Evolutionary conservation across 2,888 invertebrate genomes (phyloP), one percentile per base, ranked within the genome.

Genomic region (Coronaproctus castanopsis): DNA sequence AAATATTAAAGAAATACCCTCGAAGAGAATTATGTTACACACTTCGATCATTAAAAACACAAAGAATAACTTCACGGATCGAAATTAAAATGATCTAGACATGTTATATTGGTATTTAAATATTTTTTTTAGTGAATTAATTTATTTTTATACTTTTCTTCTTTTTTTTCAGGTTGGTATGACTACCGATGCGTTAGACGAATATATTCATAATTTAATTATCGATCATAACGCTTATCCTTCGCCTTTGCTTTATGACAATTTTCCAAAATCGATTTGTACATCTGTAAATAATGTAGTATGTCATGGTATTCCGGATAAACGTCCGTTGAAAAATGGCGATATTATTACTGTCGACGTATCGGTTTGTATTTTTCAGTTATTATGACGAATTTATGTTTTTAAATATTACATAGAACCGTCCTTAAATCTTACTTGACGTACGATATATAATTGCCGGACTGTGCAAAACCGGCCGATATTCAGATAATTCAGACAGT

Each of bases 251-350:
- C 79, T 83, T 67, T 95, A 95, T 69, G 79, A 77, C 60, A 80
- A 82, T 1, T 93, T 84, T 68, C 90, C 90, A 1, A 92, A 92
- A 69, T 91, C 91, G 62, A 78, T 89, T 2, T 92, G 92, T 69
- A 92, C 92, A 0, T 88, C 90, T 20, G 82, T 92, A 0, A 93
- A 93, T 70, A 88, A 91, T 74, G 84, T 92, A 0, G 86, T 83
- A 21, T 90, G 89, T 65, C 93, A 95, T 75, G 95, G 93, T 1
- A 91, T 96, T 67, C 95, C 95, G 1, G 91, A 93, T 70, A 76
- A 81, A 67, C 77, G 90, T 64, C 79, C 78, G n/a, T 72, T 96
- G 53, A 70, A 77, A 64, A 77, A 86, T 73, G 93, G 93, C 2
- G 95, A 96, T 70, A 87, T 91, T 62, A 76, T 95, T 24, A 92